Conservation (phyloP, 2,113 vertebrate species). For the Electrona antarctica region DNA sequence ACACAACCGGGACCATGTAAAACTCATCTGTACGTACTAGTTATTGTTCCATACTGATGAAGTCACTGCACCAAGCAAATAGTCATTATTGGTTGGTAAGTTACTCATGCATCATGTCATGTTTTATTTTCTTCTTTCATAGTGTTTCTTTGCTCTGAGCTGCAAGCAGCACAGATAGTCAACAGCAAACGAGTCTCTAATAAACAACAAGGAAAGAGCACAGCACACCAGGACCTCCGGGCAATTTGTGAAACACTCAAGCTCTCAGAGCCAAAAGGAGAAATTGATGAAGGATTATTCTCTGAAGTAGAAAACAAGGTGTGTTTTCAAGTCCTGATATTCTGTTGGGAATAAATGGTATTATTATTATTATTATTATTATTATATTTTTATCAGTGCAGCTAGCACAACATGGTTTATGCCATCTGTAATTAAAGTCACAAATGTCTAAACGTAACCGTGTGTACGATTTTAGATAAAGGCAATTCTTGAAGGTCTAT, state of each 20-base stretch:
- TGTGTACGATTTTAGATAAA: constrained; percentile 79
- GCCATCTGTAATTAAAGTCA: too few species aligned
- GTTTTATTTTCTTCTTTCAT: neutral
- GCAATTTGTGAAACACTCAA: constrained; percentile 81
- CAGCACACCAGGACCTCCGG: constrained; percentile 80
- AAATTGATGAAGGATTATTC: constrained; percentile 75
- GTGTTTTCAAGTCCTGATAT: constrained; percentile 20
- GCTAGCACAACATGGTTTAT: too few species aligned
- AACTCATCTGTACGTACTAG: constrained; percentile 84
- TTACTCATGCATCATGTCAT: neutral
- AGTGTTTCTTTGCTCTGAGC: constrained; percentile 94
- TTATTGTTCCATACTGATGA: too few species aligned
- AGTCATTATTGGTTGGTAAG: neutral
- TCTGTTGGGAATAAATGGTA: neutral
- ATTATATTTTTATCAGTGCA: too few species aligned
- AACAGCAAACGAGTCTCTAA: constrained; percentile 72
- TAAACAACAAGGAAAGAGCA: constrained; percentile 65
- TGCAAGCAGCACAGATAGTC: constrained; percentile 90
- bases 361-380: neutral
- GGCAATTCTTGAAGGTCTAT: constrained; percentile 80
- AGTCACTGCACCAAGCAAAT: neutral
- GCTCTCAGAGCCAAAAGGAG: constrained; percentile 74
- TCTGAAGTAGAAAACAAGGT: constrained; percentile 86
- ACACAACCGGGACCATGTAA: constrained; percentile 84
- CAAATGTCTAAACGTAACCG: neutral